Base-by-base conservation (phyloP, 2,113 vertebrate genomes). In the Poeciliopsis occidentalis region DNA sequence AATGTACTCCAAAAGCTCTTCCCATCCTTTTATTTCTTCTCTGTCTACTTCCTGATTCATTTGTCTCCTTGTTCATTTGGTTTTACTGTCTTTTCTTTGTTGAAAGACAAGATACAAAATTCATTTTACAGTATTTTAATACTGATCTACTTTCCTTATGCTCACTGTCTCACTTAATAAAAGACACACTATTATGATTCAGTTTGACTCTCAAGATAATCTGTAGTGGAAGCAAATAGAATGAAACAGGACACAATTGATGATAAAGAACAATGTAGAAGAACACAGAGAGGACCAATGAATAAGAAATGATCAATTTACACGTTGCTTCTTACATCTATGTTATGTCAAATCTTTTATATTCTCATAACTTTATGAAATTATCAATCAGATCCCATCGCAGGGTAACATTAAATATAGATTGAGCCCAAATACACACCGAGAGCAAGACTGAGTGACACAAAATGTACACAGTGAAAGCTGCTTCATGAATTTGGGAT, bases 191-290 rank as follows among this genome's bases (percentile, higher is more conserved):
- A 80, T 91, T 88, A 88, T 83, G 82, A 91, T 88, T 72, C 78
- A 78, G 29, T 91, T 92, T 88, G 83, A 68, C 75, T 70, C 73
- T 84, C 73, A 78, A 85, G 85, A 90, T 87, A 86, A 86, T 88
- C 71, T 80, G 57, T 65, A 71, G 71, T 80, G 72, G 71, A 75
- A 86, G 86, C 82, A 68, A 82, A 85, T 78, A 80, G 82, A 75
- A 79, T 84, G 81, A 79, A 85, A 69, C 72, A 77, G 81, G 64
- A 76, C 15, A 62, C 34, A 74, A 88, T 74, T 61, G 72, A 85
- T 80, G 24, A 63, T 62, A 44, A 67, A 47, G 60, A 44, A 68
- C 80, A 72, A 78, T 24, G 51, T n/a, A 72, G 70, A 41, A 75
- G 26, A 31, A 32, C 37, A 67, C 11, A 39, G 44, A 27, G 75